Base-by-base conservation (phyloP, 2,113 vertebrate genomes). In the Delphinus delphis region DNA sequence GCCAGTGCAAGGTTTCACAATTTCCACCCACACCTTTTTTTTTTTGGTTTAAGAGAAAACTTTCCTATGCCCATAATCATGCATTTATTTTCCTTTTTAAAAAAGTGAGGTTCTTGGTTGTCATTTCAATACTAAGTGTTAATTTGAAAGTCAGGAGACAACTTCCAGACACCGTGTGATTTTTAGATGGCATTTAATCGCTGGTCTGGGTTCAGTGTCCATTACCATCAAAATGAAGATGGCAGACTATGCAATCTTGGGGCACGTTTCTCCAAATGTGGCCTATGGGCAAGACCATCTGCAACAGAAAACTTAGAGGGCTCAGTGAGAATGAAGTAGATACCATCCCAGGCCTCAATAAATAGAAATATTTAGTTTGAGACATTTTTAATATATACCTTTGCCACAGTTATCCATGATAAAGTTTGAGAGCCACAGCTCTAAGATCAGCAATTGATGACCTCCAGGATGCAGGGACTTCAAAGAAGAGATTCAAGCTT, bases 141-240 rank as follows among this genome's bases (percentile, higher is more conserved):
- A 31, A 47, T 68, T 67, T 95, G 77, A 70, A 96, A 95, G n/a
- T 81, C 71, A 74, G 33, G 21, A 85, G 14, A 88, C n/a, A 82
- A 93, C 31, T 88, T 85, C 23, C 55, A 68, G 31, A 62, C 11
- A 41, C n/a, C 65, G 1, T 36, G 28, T 83, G 41, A 65, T n/a
- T 77, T 97, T 90, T 80, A n/a, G 14, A 38, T 81, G 41, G 20
- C 28, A 80, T 94, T 84, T 58, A 23, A 62, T 91, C 38, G 67
- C 62, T 41, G 25, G 3, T 86, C 28, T 58, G 17, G 25, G 11
- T 65, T 88, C 50, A n/a, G 7, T 94, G 77, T 95, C 41, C 31
- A 96, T 91, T 60, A 71, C 21, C 13, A 50, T 76, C 36, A 85
- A 93, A 88, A 80, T n/a, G 53, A 81, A 3, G 3, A 18, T 82